Percentiles rank a stretch among this genome's conserved stretches.
Conservation (phyloP, 1,140 invertebrate species). For the Diorhabda carinulata region DNA sequence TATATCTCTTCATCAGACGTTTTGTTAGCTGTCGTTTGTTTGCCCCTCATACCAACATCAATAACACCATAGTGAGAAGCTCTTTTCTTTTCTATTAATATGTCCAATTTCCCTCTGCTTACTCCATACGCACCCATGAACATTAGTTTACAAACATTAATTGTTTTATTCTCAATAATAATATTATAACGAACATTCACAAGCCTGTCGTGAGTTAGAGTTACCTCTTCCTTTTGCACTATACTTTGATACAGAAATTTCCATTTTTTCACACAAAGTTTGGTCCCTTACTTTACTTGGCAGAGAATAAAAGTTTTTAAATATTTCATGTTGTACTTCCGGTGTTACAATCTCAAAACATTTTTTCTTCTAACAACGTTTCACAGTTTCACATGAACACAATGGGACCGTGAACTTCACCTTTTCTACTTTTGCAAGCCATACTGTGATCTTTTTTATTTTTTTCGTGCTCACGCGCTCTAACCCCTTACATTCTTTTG, state of each 20-base stretch:
- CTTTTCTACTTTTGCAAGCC: not conserved
- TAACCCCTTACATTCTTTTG: not conserved
- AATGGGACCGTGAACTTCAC: not conserved
- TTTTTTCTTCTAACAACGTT: not conserved
- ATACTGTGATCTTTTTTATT: not conserved
- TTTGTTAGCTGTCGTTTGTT: not conserved
- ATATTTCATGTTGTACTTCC: not conserved
- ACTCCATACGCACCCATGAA: not conserved
- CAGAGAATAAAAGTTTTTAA: not conserved
- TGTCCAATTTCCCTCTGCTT: not conserved
- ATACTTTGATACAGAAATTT: no score
- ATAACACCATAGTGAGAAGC: not conserved
- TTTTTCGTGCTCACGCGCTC: not conserved
- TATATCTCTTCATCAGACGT: not conserved
- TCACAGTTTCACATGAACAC: not conserved
- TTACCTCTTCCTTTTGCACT: not conserved
- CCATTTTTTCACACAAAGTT: no score
- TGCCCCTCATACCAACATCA: not conserved
- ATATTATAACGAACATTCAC: not conserved
- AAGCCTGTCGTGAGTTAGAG: not conserved
- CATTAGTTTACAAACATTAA: not conserved
- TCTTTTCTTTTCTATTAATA: not conserved
- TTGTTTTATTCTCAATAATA: not conserved
- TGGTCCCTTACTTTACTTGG: no score
- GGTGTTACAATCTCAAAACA: not conserved